Evolutionary conservation across 2,113 vertebrate genomes (phyloP).

Genomic region (Hydrochoerus hydrochaeris): DNA sequence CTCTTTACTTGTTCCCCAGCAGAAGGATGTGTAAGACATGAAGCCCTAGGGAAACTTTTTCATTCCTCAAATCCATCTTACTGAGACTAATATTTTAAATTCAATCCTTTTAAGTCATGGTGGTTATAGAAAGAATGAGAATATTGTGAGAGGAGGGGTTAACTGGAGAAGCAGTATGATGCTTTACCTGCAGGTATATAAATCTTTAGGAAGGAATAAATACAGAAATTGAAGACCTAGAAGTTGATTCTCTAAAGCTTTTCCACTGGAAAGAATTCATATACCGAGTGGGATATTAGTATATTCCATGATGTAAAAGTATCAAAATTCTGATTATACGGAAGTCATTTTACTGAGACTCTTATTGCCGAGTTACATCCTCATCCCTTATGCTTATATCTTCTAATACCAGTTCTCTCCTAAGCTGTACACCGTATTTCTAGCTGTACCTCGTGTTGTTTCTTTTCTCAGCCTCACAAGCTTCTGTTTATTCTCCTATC

Average conservation of each 20-base stretch:
- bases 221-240: neutral
- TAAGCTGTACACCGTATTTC: neutral
- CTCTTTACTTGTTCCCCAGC: neutral
- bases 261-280: neutral
- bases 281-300: neutral
- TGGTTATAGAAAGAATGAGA: neutral
- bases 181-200: neutral
- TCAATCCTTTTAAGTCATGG: neutral
- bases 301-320: neutral
- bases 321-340: neutral
- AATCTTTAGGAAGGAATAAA: neutral
- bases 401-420: neutral
- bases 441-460: neutral
- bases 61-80: neutral
- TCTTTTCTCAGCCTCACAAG: neutral
- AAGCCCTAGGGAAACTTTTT: neutral
- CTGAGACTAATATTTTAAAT: slow-evolving; percentile 4
- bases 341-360: neutral
- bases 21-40: neutral
- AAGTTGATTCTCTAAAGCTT: neutral
- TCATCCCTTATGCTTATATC: neutral
- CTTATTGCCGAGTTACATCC: neutral
- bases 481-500: neutral
- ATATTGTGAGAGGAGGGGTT: neutral
- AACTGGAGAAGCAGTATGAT: neutral